These are phyloP conservation scores for Litocranius walleri DNA, from an alignment of 2,113 vertebrate species.

Conservation along the genomic window DNA sequence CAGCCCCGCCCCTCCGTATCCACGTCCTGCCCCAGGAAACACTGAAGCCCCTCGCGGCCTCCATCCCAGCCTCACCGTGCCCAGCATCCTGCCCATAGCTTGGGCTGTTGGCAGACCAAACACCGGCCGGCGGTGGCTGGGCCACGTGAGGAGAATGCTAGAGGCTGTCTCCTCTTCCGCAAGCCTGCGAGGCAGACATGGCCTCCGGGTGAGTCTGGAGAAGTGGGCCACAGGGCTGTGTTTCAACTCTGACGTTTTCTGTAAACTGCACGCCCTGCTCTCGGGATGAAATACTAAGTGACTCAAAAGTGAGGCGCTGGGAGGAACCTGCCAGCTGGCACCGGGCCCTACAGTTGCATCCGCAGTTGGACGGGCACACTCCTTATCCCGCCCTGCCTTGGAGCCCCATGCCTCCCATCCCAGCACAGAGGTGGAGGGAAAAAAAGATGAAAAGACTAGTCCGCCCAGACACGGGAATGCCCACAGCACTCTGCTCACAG, in stretches of 20 bases:
- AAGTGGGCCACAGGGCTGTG: too few species aligned
- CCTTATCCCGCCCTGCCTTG: rapidly evolving
- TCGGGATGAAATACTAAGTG: rapidly evolving
- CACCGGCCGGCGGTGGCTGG: not conserved
- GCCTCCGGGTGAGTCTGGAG: not conserved
- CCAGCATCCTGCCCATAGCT: not conserved
- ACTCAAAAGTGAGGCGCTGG: rapidly evolving
- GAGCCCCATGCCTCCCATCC: not conserved
- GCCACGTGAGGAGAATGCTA: not conserved
- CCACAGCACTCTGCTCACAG: not conserved
- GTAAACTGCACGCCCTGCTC: not conserved
- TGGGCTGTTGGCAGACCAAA: not conserved
- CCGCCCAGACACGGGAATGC: rapidly evolving
- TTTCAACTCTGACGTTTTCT: not conserved
- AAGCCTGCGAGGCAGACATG: rapidly evolving
- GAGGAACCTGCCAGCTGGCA: not conserved
- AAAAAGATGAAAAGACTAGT: not conserved
- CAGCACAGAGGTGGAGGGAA: too few species aligned
- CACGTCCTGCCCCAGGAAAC: not conserved
- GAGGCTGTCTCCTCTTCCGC: not conserved
- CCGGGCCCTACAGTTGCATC: rapidly evolving
- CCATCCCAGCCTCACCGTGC: rapidly evolving
- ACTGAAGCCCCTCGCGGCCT: rapidly evolving
- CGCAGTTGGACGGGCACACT: rapidly evolving
- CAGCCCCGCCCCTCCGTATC: rapidly evolving